Conservation (phyloP, 1,140 invertebrate genomes). For the Apis laboriosa region DNA sequence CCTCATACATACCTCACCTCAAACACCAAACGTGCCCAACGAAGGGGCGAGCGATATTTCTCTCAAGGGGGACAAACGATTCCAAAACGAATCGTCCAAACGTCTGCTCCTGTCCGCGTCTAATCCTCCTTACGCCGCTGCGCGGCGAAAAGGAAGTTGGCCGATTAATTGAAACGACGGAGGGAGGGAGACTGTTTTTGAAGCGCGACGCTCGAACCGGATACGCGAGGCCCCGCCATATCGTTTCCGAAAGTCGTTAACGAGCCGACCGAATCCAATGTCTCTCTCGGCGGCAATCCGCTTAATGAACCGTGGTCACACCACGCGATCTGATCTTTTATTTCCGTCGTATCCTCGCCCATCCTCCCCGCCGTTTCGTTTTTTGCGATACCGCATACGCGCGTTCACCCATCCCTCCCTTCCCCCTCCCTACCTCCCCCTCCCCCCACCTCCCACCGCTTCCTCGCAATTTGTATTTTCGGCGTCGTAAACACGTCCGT, state of each 20-base stretch:
- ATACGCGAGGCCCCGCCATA: constrained; percentile 27
- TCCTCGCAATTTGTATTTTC: constrained; percentile 75
- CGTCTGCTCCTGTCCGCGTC: not conserved
- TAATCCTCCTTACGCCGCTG: not conserved
- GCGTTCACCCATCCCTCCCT: not conserved
- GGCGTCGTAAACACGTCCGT: constrained; percentile 76
- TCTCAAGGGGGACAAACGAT: not conserved
- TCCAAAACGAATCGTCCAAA: not conserved
- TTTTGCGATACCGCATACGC: constrained; percentile 30
- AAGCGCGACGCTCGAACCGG: constrained; percentile 26
- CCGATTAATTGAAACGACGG: constrained; percentile 41
- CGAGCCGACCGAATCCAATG: constrained; percentile 51
- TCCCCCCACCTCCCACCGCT: not conserved
- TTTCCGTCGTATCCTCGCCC: constrained; percentile 45
- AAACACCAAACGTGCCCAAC: not conserved
- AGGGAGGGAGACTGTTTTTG: not conserved
- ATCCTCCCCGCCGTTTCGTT: constrained; percentile 22
- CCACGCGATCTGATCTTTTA: constrained; percentile 29
- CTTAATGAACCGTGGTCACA: constrained; percentile 56
- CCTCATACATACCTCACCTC: not conserved
- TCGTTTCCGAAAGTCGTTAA: constrained; percentile 60
- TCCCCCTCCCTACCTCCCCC: not conserved
- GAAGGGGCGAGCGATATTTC: not conserved
- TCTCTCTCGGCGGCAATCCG: constrained; percentile 49
- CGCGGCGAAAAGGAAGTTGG: not conserved